These are phyloP conservation scores for Lonchura striata DNA, from an alignment of 2,113 vertebrate species.

Conservation along the genomic window DNA sequence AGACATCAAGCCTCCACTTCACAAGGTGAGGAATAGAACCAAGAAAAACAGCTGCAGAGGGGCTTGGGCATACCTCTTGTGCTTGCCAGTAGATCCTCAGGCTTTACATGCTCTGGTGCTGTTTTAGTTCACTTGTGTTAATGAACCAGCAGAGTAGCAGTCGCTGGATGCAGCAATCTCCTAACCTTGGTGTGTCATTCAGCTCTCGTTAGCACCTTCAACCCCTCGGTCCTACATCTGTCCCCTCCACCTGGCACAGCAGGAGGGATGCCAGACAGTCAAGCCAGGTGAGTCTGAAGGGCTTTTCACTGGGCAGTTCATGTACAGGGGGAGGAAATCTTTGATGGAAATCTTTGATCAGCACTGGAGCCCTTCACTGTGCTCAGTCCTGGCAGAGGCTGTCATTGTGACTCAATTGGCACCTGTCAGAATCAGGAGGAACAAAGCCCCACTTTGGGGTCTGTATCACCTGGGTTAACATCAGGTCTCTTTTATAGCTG, in stretches of 20 bases:
- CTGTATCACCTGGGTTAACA: background rate
- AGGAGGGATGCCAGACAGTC: rapidly evolving
- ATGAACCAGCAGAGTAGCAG: background rate
- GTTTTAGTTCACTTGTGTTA: background rate
- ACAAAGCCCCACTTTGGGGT: background rate
- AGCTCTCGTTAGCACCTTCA: slow-evolving; percentile 69
- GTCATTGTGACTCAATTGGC: background rate
- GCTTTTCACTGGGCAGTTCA: background rate
- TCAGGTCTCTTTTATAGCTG: background rate
- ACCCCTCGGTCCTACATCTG: slow-evolving; percentile 32
- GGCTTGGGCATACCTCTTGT: rapidly evolving
- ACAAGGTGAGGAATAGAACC: background rate
- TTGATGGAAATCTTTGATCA: background rate
- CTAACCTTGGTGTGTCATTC: slow-evolving; percentile 27
- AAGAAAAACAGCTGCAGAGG: background rate
- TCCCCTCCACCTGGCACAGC: background rate
- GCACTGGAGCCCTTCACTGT: background rate
- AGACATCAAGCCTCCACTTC: background rate
- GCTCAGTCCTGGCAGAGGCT: background rate
- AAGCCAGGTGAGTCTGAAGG: slow-evolving; percentile 48
- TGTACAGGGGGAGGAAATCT: background rate
- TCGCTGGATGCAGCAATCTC: background rate
- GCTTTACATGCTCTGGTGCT: background rate
- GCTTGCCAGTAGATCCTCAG: background rate
- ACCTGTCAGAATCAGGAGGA: background rate